These are phyloP conservation scores for Microtus oregoni DNA, from an alignment of 2,113 vertebrate species.

Conservation along the genomic window DNA sequence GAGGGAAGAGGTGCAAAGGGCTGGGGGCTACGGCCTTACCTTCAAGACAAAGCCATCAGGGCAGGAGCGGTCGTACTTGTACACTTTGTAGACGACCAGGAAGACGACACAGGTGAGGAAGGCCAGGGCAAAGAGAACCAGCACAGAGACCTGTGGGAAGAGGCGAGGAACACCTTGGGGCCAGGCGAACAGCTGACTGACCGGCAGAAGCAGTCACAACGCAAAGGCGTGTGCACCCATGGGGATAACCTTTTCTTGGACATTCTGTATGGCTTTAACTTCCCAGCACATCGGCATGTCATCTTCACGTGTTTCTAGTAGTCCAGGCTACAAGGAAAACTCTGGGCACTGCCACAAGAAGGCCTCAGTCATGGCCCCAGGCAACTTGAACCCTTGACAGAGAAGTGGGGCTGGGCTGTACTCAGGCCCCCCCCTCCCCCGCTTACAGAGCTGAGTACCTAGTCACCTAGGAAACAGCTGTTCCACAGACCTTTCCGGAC, in stretches of 20 bases:
- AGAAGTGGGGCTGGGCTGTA: not conserved
- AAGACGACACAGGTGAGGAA: conserved; percentile 97
- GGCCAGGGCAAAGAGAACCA: conserved; percentile 96
- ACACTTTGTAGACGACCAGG: conserved; percentile 98
- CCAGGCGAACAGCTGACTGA: fast-evolving
- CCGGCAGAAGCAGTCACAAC: not conserved
- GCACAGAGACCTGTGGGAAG: conserved; percentile 91
- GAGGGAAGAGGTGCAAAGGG: fast-evolving
- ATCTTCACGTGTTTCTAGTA: not conserved
- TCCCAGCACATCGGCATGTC: fast-evolving
- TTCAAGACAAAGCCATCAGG: conserved; percentile 95
- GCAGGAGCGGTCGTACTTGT: conserved; percentile 97
- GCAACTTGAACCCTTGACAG: fast-evolving
- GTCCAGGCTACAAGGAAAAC: not conserved
- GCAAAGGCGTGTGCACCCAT: not conserved
- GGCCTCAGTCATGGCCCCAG: not conserved
- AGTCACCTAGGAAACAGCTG: not conserved
- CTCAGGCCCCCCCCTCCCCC: too few relatives aligned
- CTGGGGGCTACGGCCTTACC: conserved; percentile 81
- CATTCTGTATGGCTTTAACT: not conserved
- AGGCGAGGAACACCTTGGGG: not conserved
- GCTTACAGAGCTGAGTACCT: not conserved
- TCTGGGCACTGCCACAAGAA: fast-evolving
- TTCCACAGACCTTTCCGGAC: not conserved
- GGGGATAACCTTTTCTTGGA: fast-evolving